Base-by-base conservation (phyloP, 2,113 vertebrate species). In the Nicator chloris region DNA sequence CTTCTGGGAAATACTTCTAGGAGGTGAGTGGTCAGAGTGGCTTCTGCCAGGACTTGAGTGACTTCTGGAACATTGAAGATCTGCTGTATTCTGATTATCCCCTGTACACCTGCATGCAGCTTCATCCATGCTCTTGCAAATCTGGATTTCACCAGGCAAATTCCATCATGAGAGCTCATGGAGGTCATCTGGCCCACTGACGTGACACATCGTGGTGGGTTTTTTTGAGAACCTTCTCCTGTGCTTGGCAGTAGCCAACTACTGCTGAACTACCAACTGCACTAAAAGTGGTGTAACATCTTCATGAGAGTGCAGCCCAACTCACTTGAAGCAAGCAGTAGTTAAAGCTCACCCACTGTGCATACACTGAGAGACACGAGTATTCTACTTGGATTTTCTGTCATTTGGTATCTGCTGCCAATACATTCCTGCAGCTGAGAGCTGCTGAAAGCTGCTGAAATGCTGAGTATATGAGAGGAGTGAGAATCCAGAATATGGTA, bases 141-240 rank as follows among this genome's bases (percentile, higher is more conserved):
- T 57, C n/a, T 61, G 21, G 31, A n/a, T 69, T 70, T 69, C 28
- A n/a, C 10, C 23, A 77, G 28, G 54, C 12, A 57, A 6, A 53
- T 80, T 50, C 35, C 8, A 35, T 50, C 39, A 17, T 23, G 31
- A 31, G 20, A 70, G 13, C 28, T 42, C 47, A 42, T 30, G 18
- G 24, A 23, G 9, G 24, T 82, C 39, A 4, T 47, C 26, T 82
- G n/a, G 45, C 30, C 14, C 21, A 13, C 71, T 47, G 37, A 39
- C 4, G 4, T 30, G 47, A 20, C 65, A 22, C 24, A 42, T 11
- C 0, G 0, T n/a, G 28, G 22, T 40, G 69, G 30, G 21, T 1
- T 22, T 40, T 72, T 30, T 11, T 49, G 51, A 86, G 63, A 80
- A 39, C 13, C 9, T 76, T 63, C 33, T 72, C 28, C 33, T 54